Conservation (phyloP, 2,888 invertebrate species). For the Mimumesa dahlbomi region DNA sequence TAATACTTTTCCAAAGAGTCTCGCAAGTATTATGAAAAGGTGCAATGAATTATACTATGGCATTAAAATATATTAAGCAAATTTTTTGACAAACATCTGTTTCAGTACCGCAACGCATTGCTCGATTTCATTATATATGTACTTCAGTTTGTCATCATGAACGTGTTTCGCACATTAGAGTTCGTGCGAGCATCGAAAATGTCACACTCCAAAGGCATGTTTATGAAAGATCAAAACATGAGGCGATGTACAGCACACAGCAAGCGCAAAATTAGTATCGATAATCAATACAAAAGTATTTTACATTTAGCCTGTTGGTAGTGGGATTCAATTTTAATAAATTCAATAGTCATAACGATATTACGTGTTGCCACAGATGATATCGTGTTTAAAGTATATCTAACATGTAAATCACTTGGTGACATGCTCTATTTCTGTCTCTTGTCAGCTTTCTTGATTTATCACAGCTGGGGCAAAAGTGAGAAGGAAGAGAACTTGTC, state of each 20-base stretch:
- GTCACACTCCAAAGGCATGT: slow-evolving; percentile 42
- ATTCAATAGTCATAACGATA: slow-evolving; percentile 60
- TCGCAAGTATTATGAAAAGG: slow-evolving; percentile 39
- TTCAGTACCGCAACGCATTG: slow-evolving; percentile 29
- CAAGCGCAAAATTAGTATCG: slow-evolving; percentile 57
- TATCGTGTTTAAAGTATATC: slow-evolving; percentile 65
- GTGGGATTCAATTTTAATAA: slow-evolving; percentile 61
- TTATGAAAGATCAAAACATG: slow-evolving; percentile 41
- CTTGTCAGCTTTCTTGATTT: slow-evolving; percentile 74
- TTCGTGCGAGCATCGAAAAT: slow-evolving; percentile 41
- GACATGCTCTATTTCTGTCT: slow-evolving; percentile 67
- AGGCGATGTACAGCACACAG: slow-evolving; percentile 49
- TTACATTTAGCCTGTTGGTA: slow-evolving; percentile 56
- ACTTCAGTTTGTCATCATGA: slow-evolving; percentile 8
- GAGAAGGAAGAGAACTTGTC: slow-evolving; percentile 64
- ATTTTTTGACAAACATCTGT: slow-evolving; percentile 32
- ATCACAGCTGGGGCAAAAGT: slow-evolving; percentile 78
- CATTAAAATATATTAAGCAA: slow-evolving; percentile 54
- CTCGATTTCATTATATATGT: slow-evolving; percentile 21
- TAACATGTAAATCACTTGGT: slow-evolving; percentile 67
- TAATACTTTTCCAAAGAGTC: slow-evolving; percentile 33
- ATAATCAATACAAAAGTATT: slow-evolving; percentile 55
- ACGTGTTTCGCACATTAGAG: slow-evolving; percentile 24
- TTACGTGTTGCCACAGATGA: slow-evolving; percentile 69
- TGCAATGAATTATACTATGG: slow-evolving; percentile 35